Evolutionary conservation across 2,888 invertebrate species (phyloP), one percentile per base, ranked within the genome.

Genomic region (Ceramica pisi): DNA sequence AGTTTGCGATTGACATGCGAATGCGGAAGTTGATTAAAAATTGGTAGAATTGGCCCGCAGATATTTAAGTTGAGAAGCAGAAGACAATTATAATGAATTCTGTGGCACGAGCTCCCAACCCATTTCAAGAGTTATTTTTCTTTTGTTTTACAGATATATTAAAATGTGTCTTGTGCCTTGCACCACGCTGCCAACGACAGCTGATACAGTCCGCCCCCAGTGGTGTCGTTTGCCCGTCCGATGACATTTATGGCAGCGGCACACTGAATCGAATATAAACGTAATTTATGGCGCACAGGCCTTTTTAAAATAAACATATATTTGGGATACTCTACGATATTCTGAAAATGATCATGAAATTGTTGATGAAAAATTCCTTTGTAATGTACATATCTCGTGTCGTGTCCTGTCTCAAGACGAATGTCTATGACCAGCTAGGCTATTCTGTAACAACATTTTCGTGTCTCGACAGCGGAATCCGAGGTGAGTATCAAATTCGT

Each of bases 241-340:
- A 90, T 90, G 92, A 92, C 92, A 89, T 92, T 92, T 92, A 92
- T 91, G 85, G 90, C 87, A 78, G 72, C 75, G 73, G 73, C 82
- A 85, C 80, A 82, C 86, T 87, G 87, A 82, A 85, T 87, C 84
- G 87, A 84, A 82, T 85, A 89, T 90, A 89, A 91, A 89, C 84
- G 82, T 90, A 87, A 91, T 90, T 90, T 90, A 91, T 87, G 51
- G 67, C 44, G 56, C 81, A 79, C 75, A 68, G 71, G 80, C 78
- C 65, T 77, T 84, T 84, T 75, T 78, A 73, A 84, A 84, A 75
- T 80, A 80, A 76, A 74, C 63, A 72, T 60, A 64, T 76, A 68
- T 71, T 65, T 67, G 35, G 59, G 23, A 65, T 57, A 65, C 62
- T 57, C 61, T 57, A 46, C 63, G 61, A 62, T 72, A 53, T 68